phyloP scores from a whole-genome alignment of 1,140 invertebrate genomes.

The Leptopilina boulardi region DNA sequence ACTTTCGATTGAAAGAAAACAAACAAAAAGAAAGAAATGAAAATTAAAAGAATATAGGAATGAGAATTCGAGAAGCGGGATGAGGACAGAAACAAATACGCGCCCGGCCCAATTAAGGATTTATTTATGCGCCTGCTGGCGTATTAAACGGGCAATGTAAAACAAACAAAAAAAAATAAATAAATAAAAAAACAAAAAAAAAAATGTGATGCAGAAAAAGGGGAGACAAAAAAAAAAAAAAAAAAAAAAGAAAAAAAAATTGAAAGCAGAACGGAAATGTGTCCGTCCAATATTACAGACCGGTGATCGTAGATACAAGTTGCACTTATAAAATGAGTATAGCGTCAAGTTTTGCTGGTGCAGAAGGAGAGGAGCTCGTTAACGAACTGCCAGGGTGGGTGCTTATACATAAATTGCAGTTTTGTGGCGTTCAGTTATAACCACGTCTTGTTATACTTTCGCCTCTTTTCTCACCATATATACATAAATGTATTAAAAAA shows the following conservation, averaged over 20 bases:
- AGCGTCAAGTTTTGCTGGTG: slow-evolving; percentile 48
- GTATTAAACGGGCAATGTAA: slow-evolving; percentile 57
- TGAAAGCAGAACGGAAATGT: slow-evolving; percentile 51
- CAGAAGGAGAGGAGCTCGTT: slow-evolving; percentile 54
- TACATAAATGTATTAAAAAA: neutral
- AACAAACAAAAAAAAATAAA: no score
- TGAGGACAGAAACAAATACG: slow-evolving; percentile 58
- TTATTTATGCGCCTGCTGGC: slow-evolving; percentile 59
- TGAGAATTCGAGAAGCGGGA: slow-evolving; percentile 34
- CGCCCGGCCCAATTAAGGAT: slow-evolving; percentile 58
- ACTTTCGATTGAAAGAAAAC: neutral
- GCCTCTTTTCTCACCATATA: slow-evolving; percentile 1
- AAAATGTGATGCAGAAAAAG: slow-evolving; percentile 53
- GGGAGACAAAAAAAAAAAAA: slow-evolving; percentile 16
- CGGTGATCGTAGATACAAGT: slow-evolving; percentile 62
- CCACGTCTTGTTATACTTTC: slow-evolving; percentile 16
- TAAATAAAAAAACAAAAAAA: slow-evolving; percentile 35
- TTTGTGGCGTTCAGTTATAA: slow-evolving; percentile 51
- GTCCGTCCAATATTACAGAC: slow-evolving; percentile 54
- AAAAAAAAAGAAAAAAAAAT: slow-evolving; percentile 40
- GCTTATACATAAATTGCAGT: slow-evolving; percentile 63
- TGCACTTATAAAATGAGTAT: slow-evolving; percentile 58
- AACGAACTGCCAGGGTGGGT: slow-evolving; percentile 59
- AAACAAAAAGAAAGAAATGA: neutral
- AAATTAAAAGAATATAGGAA: slow-evolving; percentile 29